Conservation (phyloP, 2,888 invertebrate genomes). For the Agriotes lineatus region DNA sequence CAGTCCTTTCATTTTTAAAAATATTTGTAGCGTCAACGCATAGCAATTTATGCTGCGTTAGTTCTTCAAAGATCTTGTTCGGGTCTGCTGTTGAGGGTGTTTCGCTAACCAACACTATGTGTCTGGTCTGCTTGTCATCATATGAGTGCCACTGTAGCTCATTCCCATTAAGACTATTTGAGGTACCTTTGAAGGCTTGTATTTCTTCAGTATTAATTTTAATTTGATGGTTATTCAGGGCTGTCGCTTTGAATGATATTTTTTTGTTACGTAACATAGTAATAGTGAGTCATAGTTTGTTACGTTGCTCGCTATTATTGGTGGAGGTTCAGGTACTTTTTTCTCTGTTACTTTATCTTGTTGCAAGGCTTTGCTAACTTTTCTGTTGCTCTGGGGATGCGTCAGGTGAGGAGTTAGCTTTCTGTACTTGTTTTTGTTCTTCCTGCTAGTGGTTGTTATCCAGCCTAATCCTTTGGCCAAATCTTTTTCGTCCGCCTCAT, state of each 20-base stretch:
- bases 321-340: slow-evolving; percentile 20
- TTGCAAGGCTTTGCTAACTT: slow-evolving; percentile 1
- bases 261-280: background rate
- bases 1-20: slow-evolving; percentile 3
- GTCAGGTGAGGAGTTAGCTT: background rate
- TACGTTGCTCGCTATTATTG: slow-evolving; percentile 25
- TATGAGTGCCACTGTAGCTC: slow-evolving; percentile 21
- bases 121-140: slow-evolving; percentile 21
- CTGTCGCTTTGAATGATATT: slow-evolving; percentile 11
- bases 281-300: slow-evolving; percentile 1
- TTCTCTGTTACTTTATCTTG: slow-evolving; percentile 1
- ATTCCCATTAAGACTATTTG: slow-evolving; percentile 6
- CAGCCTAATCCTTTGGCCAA: background rate
- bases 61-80: slow-evolving; percentile 9
- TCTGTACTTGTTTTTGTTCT: slow-evolving; percentile 5
- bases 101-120: slow-evolving; percentile 18
- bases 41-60: slow-evolving; percentile 7
- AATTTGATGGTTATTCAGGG: slow-evolving; percentile 20
- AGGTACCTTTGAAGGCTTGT: slow-evolving; percentile 1
- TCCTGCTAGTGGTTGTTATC: slow-evolving; percentile 1
- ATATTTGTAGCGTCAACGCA: slow-evolving; percentile 12
- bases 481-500: slow-evolving; percentile 11
- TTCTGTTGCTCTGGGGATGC: slow-evolving; percentile 6
- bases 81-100: slow-evolving; percentile 1
- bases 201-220: slow-evolving; percentile 25